These are phyloP conservation scores for Delichon dasypus DNA, from an alignment of 2,797 vertebrate genomes.

Conservation along the genomic window DNA sequence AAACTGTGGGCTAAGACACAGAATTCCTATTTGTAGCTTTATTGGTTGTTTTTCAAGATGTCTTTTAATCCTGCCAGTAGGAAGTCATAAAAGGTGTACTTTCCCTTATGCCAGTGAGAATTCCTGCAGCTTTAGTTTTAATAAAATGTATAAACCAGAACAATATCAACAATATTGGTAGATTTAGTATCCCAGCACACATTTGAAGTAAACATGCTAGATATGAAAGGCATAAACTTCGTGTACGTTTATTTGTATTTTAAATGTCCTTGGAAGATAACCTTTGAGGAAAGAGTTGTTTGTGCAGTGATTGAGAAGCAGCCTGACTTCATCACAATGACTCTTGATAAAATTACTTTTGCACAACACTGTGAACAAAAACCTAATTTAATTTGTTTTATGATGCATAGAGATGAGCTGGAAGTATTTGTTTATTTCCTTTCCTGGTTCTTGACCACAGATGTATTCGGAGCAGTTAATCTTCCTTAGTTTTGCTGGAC, in stretches of 20 bases:
- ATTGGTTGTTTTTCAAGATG: not conserved
- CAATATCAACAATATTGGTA: not conserved
- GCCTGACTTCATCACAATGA: constrained; percentile 8
- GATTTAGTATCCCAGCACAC: not conserved
- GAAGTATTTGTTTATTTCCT: constrained; percentile 28
- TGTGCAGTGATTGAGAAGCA: constrained; percentile 28
- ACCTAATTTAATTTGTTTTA: constrained; percentile 54
- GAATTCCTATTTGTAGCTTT: not conserved
- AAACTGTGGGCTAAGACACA: not conserved
- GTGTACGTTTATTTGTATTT: not conserved
- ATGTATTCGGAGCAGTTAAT: not conserved
- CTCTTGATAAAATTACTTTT: constrained; percentile 47
- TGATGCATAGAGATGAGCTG: constrained; percentile 52
- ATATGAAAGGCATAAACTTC: not conserved
- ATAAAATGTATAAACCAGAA: not conserved
- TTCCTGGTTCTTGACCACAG: constrained; percentile 11
- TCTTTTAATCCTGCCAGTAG: not conserved
- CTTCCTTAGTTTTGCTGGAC: not conserved
- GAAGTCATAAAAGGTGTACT: not conserved
- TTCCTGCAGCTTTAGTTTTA: constrained; percentile 3
- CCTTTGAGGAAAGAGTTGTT: constrained; percentile 16
- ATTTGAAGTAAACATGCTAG: not conserved
- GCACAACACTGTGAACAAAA: constrained; percentile 47
- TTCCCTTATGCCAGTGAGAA: not conserved
- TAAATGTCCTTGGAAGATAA: constrained; percentile 33